These are phyloP conservation scores for Apotomis turbidana DNA, from an alignment of 2,888 invertebrate species.

Conservation along the genomic window DNA sequence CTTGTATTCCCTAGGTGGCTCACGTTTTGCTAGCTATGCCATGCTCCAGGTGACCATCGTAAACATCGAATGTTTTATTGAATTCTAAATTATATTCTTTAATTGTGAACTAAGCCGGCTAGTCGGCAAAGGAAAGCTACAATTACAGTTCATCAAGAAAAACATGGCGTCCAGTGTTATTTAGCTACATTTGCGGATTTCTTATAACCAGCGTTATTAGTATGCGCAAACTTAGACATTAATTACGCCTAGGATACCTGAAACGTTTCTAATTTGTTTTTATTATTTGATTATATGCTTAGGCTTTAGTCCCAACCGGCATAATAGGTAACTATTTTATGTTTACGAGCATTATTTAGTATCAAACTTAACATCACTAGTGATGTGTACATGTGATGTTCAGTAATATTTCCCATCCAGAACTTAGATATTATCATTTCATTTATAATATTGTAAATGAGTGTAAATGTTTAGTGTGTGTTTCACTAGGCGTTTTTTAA, in stretches of 20 bases:
- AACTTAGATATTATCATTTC: too few relatives aligned
- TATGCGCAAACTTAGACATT: background rate
- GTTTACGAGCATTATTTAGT: too few relatives aligned
- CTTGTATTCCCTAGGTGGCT: too few relatives aligned
- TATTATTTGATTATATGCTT: conserved; percentile 28
- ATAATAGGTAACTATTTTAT: too few relatives aligned
- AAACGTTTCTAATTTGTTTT: conserved; percentile 25
- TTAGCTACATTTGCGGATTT: background rate
- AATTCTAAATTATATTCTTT: background rate
- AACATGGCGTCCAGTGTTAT: conserved; percentile 8
- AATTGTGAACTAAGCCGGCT: background rate
- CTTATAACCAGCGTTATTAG: conserved; percentile 24
- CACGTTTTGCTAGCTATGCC: too few relatives aligned
- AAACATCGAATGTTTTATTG: background rate
- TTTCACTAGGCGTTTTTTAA: too few relatives aligned
- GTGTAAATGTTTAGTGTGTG: too few relatives aligned
- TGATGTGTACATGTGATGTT: too few relatives aligned
- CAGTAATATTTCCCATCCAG: too few relatives aligned
- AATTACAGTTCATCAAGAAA: conserved; percentile 45
- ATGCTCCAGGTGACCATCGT: background rate
- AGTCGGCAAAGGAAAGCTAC: conserved; percentile 29
- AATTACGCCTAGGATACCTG: background rate
- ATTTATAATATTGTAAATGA: too few relatives aligned
- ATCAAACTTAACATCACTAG: too few relatives aligned
- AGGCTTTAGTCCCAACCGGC: too few relatives aligned